A percentile compares a stretch with the other conserved stretches of the same genome.
phyloP scores from a whole-genome alignment of 2,113 vertebrate species.

The Aplodontia rufa region DNA sequence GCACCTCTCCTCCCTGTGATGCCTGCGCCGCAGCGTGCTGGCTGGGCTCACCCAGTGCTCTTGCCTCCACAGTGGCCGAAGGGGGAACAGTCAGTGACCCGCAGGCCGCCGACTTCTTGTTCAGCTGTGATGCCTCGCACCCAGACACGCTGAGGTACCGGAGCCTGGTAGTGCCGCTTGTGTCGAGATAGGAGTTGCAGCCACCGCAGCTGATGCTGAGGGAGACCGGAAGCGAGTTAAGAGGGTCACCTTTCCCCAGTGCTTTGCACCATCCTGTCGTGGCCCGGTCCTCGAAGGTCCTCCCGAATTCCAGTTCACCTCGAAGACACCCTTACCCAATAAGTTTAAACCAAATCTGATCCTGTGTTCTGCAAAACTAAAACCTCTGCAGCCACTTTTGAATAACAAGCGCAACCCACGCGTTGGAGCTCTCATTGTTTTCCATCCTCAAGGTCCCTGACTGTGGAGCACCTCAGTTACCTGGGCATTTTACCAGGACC shows the following conservation, averaged over 20 bases:
- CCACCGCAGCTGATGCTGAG: too few relatives aligned
- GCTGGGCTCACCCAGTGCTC: neutral
- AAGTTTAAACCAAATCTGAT: neutral
- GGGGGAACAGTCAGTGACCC: conserved; percentile 72
- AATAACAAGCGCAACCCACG: neutral
- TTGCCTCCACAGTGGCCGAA: conserved; percentile 74
- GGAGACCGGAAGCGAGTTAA: neutral
- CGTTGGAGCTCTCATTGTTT: neutral
- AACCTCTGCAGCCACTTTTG: neutral
- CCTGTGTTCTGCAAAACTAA: neutral
- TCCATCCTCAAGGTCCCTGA: neutral
- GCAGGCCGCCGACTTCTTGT: conserved; percentile 80
- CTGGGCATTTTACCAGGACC: neutral
- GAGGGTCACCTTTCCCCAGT: neutral
- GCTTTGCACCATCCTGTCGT: rapidly evolving
- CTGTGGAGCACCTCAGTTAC: neutral
- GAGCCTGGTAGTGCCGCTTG: neutral
- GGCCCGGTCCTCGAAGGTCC: neutral
- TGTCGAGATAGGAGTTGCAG: neutral
- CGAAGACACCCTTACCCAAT: neutral
- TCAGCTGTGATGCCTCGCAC: conserved; percentile 85
- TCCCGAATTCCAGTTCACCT: neutral
- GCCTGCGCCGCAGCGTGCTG: too few relatives aligned
- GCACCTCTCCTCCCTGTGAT: neutral
- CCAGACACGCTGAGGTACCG: conserved; percentile 85